A percentile compares a stretch with the other conserved stretches of the same genome.
These are phyloP conservation scores for Plecturocebus donacophilus DNA, from an alignment of 2,113 vertebrate genomes.

Conservation along the genomic window DNA sequence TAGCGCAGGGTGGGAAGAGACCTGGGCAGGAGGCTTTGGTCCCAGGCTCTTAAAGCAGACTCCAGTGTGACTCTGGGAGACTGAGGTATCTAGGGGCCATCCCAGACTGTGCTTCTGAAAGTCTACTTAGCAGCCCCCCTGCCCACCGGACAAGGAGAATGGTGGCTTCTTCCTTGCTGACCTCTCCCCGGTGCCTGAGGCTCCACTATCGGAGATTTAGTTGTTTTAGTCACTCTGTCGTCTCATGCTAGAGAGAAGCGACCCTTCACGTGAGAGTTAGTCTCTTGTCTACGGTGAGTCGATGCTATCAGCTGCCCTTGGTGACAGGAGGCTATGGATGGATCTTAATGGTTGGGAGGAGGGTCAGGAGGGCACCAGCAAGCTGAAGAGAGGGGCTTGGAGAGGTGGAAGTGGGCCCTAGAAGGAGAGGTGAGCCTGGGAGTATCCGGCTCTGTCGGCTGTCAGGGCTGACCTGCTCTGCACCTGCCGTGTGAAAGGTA, in stretches of 20 bases:
- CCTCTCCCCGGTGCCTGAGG: accelerated
- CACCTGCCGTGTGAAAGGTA: accelerated
- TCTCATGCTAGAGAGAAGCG: background rate
- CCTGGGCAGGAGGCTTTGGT: background rate
- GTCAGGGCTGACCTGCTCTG: no score
- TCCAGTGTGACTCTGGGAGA: background rate
- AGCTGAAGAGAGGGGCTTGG: background rate
- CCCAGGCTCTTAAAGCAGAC: no score
- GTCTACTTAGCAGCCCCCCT: background rate
- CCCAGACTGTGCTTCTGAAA: no score
- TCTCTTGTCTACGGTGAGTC: background rate
- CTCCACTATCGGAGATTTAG: accelerated
- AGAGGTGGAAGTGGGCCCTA: background rate
- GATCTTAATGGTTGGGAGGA: background rate
- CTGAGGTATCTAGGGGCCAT: background rate
- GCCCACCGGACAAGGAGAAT: background rate
- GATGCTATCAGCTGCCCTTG: background rate
- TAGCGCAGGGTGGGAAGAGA: no score
- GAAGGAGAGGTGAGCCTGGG: background rate
- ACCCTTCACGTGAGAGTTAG: no score
- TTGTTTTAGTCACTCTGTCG: background rate
- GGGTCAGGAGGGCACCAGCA: background rate
- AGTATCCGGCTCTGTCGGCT: accelerated
- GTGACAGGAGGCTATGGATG: background rate
- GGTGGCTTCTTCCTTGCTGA: accelerated